Evolutionary conservation across 2,888 invertebrate genomes (phyloP).

Genomic region (Calameuta pallipes): DNA sequence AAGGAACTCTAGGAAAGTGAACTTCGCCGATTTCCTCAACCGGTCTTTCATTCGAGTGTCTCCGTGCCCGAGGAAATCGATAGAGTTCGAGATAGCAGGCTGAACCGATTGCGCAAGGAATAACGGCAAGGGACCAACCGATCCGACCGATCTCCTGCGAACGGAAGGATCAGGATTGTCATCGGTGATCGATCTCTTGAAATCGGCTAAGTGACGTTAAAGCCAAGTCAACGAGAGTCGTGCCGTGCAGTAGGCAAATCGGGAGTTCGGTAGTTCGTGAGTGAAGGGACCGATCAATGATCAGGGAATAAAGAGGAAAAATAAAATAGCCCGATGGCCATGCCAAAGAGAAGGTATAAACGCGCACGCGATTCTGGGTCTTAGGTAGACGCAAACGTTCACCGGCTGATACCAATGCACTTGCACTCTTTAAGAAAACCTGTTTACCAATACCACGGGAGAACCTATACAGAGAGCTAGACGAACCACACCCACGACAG

Average conservation of each 20-base stretch:
- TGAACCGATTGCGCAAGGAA: background rate
- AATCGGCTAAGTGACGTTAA: background rate
- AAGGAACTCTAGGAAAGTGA: background rate
- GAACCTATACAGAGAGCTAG: background rate
- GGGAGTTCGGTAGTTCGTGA: background rate
- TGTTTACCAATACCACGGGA: slow-evolving; percentile 27
- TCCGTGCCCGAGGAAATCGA: background rate
- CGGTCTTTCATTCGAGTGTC: background rate
- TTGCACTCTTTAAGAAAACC: slow-evolving; percentile 59
- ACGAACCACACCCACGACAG: slow-evolving; percentile 8
- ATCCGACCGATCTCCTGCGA: too few relatives aligned
- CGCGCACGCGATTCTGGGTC: background rate
- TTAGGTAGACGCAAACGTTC: slow-evolving; percentile 31
- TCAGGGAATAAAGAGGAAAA: background rate
- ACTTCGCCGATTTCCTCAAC: background rate
- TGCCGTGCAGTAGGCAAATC: background rate
- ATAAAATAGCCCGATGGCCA: background rate
- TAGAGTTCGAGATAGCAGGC: background rate
- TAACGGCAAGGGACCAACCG: too few relatives aligned
- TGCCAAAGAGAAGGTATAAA: background rate
- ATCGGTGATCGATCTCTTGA: background rate
- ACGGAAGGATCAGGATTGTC: background rate
- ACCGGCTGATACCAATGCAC: slow-evolving; percentile 54
- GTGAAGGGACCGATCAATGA: background rate
- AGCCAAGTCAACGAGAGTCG: background rate